Evolutionary conservation across 2,888 invertebrate genomes (phyloP), one percentile per base, ranked within the genome.

Genomic region (Galeruca laticollis): DNA sequence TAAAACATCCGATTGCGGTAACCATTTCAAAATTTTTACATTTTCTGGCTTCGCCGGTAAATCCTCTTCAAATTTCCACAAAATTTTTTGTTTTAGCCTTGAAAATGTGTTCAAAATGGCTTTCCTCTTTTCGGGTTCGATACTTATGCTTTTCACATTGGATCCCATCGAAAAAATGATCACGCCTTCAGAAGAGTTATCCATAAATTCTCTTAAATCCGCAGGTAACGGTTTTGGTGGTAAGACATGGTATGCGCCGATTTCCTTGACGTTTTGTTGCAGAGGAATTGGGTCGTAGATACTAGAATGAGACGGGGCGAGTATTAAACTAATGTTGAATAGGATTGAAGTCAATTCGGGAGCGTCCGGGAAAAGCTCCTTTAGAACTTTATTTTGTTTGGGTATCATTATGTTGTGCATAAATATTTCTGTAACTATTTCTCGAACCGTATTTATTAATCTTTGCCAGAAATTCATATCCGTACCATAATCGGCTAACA

Each of bases 41-140:
- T 87, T 87, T 13, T 77, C 72, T 1, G 85, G 84, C 40, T 77
- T 72, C 40, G 75, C 75, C 11, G 79, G 77, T 20, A 81, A 67
- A 31, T 65, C 63, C 33, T 88, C 86, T 0, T 88, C 87, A 75
- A 90, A 92, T 84, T 92, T 92, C 91, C 91, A 91, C 31, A 93
- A 79, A 0, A 92, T 88, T 6, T 87, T 89, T 73, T 91, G 89
- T 71, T 91, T 90, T 0, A 92, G 76, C 69, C 86, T 86, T 0
- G 87, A 84, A 63, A 93, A 88, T 1, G 87, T 88, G 68, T 88
- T 88, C 9, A 89, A 81, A 40, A 93, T 87, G 0, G 86, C 87
- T 20, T 86, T 81, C 21, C 86, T 84, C 73, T 87, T 89, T 0
- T 88, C 86, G 0, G 80, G 75, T 0, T 89, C 87, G 66, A 92